A percentile compares a stretch with the other conserved stretches of the same genome.
Conservation (phyloP, 92 coral and sea anemone genomes). For the Micromussa lordhowensis region DNA sequence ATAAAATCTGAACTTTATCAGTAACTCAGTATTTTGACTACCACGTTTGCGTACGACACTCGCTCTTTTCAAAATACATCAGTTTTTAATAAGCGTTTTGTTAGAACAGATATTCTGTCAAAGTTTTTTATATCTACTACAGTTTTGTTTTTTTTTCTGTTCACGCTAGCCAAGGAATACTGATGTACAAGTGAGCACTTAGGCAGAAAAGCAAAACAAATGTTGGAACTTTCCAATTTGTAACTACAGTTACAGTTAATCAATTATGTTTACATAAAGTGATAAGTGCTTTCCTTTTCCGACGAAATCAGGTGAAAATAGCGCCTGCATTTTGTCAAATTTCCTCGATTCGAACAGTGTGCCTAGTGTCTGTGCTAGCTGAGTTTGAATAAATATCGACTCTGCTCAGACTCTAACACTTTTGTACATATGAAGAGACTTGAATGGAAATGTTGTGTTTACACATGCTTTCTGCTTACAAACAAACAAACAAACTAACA, state of each 20-base stretch:
- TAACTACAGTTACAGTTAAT: background rate
- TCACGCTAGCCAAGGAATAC: no score
- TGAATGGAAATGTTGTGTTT: background rate
- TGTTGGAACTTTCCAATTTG: background rate
- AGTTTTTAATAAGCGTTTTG: no score
- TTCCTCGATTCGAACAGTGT: background rate
- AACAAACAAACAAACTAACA: background rate
- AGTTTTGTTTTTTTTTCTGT: no score
- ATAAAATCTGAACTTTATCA: background rate
- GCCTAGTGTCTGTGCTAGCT: background rate
- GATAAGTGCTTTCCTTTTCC: background rate
- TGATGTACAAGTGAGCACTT: no score
- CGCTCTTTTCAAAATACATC: background rate
- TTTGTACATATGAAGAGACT: background rate
- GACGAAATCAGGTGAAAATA: background rate
- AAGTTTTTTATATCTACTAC: no score
- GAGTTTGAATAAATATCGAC: no score
- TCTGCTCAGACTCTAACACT: background rate
- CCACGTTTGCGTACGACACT: background rate
- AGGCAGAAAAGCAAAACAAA: no score
- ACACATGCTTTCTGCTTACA: background rate
- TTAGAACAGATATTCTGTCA: background rate
- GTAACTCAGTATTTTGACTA: background rate
- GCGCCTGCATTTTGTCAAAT: background rate
- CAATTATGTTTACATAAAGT: background rate